Percentiles rank a stretch among this genome's conserved stretches.
These are phyloP conservation scores for Ispidina lecontei DNA, from an alignment of 2,797 vertebrate genomes.

Conservation along the genomic window DNA sequence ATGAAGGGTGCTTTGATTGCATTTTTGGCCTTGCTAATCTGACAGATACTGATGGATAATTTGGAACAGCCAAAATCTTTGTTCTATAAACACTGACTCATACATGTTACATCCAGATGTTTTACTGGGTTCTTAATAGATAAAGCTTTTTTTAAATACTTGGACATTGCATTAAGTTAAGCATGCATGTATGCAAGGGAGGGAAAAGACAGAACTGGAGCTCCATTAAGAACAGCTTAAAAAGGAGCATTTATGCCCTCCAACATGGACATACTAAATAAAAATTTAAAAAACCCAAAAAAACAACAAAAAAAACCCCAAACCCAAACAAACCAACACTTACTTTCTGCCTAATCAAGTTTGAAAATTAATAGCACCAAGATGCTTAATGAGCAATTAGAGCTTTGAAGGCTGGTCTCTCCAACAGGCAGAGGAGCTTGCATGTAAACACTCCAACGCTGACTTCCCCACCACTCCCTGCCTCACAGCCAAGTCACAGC, in stretches of 20 bases:
- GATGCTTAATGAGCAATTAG: neutral
- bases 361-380: constrained; percentile 7
- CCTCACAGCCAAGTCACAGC: rapidly evolving
- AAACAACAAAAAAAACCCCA: no score
- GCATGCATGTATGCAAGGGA: neutral
- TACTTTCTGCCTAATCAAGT: constrained; percentile 10
- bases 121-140: neutral
- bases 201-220: neutral
- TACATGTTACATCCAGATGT: neutral
- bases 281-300: neutral
- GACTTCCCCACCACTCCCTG: neutral
- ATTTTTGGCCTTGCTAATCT: constrained; percentile 32
- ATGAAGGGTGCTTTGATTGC: constrained; percentile 13
- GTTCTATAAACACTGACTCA: neutral
- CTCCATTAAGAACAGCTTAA: neutral
- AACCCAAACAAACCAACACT: neutral
- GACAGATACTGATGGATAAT: constrained; percentile 43
- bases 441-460: neutral
- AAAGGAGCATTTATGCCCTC: neutral
- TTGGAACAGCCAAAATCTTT: constrained; percentile 20
- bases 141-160: constrained; percentile 5
- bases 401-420: neutral
- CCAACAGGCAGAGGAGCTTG: neutral
- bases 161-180: neutral
- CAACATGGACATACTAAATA: neutral